phyloP scores from a whole-genome alignment of 2,888 invertebrate species.

The Limnephilus marmoratus region DNA sequence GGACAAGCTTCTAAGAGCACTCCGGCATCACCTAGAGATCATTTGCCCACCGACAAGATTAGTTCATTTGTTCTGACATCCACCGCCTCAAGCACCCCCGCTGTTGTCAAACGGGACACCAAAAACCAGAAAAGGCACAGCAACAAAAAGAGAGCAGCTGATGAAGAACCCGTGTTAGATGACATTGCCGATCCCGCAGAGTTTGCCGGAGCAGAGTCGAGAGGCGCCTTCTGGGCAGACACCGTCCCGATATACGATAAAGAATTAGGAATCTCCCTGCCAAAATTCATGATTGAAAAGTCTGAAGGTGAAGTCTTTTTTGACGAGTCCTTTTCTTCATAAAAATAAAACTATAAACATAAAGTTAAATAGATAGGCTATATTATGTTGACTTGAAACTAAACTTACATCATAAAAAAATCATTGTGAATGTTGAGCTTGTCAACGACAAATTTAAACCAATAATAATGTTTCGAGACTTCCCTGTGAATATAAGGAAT shows the following conservation, averaged over 20 bases:
- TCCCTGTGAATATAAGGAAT: not conserved
- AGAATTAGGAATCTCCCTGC: constrained; percentile 80
- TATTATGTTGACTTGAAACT: not conserved
- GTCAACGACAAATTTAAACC: not conserved
- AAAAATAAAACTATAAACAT: constrained; percentile 21
- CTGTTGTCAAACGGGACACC: constrained; percentile 47
- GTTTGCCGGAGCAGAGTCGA: constrained; percentile 77
- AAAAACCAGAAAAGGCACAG: constrained; percentile 56
- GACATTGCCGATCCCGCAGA: constrained; percentile 75
- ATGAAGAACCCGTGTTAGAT: constrained; percentile 67
- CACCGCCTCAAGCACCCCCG: constrained; percentile 60
- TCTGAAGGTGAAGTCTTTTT: constrained; percentile 83
- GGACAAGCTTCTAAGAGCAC: constrained; percentile 54
- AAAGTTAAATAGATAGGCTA: not conserved
- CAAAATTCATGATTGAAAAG: constrained; percentile 82
- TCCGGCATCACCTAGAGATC: constrained; percentile 32
- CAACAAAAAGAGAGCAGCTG: constrained; percentile 66
- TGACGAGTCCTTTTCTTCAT: constrained; percentile 72
- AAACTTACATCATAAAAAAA: not conserved
- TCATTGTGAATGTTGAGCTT: not conserved
- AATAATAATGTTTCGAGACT: not conserved
- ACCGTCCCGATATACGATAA: constrained; percentile 82
- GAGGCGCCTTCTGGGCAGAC: constrained; percentile 82
- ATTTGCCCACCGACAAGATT: constrained; percentile 42
- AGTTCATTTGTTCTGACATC: constrained; percentile 37